These are phyloP conservation scores for Sinella curviseta DNA, from an alignment of 1,140 invertebrate genomes.

Conservation along the genomic window DNA sequence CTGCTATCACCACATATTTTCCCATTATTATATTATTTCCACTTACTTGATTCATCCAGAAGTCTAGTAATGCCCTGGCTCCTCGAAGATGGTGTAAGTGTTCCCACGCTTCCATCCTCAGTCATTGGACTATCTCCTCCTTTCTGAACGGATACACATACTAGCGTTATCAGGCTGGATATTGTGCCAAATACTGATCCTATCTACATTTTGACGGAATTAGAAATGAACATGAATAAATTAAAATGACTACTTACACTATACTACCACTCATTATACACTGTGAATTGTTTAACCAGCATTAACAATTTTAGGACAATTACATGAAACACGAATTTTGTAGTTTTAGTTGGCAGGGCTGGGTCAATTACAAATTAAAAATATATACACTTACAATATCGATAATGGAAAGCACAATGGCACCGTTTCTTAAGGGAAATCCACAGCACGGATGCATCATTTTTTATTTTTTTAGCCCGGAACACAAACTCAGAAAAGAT, in stretches of 20 bases:
- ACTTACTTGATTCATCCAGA: slow-evolving; percentile 32
- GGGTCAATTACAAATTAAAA: too few species aligned
- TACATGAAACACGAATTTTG: too few species aligned
- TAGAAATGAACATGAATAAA: neutral
- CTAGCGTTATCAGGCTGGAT: slow-evolving; percentile 25
- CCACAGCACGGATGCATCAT: slow-evolving; percentile 38
- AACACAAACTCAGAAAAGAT: neutral
- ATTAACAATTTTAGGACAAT: too few species aligned
- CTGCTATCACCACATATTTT: neutral
- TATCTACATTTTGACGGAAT: slow-evolving; percentile 21
- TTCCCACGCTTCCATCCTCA: neutral
- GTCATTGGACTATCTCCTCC: neutral
- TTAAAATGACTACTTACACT: too few species aligned
- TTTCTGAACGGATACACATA: slow-evolving; percentile 15
- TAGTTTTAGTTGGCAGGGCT: too few species aligned
- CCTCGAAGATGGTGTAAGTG: neutral
- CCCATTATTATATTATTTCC: neutral
- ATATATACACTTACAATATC: slow-evolving; percentile 37
- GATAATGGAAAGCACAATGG: slow-evolving; percentile 34
- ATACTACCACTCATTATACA: too few species aligned
- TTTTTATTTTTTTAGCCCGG: neutral
- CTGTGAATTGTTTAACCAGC: too few species aligned
- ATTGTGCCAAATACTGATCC: slow-evolving; percentile 38
- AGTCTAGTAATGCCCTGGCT: slow-evolving; percentile 23
- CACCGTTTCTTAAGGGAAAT: slow-evolving; percentile 32